Conservation (phyloP, 2,113 vertebrate genomes). For the Gasterosteus aculeatus region DNA sequence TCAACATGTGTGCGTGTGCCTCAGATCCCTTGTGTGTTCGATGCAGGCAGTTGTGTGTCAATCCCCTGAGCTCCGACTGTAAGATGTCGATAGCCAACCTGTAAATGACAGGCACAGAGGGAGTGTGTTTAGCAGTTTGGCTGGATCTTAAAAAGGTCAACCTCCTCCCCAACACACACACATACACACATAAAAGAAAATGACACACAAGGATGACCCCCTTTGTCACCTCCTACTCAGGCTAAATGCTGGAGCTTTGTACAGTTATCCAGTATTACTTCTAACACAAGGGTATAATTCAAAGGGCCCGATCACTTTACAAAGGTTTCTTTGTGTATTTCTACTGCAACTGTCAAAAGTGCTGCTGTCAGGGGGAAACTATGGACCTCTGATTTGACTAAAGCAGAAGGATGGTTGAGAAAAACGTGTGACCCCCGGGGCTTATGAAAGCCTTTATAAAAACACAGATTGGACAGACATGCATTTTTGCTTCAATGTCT, state of each 20-base stretch:
- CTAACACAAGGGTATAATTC: neutral
- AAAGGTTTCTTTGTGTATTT: neutral
- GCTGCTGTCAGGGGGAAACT: conserved; percentile 4
- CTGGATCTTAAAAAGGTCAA: conserved; percentile 84
- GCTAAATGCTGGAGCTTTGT: neutral
- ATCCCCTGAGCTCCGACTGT: conserved; percentile 69
- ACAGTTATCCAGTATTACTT: conserved; percentile 1
- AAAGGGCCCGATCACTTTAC: neutral
- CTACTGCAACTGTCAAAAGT: conserved; percentile 1
- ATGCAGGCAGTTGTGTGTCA: conserved; percentile 34
- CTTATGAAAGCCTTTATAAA: conserved; percentile 3
- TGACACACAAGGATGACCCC: conserved; percentile 18
- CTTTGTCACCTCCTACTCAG: conserved; percentile 29
- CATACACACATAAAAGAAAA: conserved; percentile 1
- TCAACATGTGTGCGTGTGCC: conserved; percentile 21
- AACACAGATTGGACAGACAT: conserved; percentile 14
- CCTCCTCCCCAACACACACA: conserved; percentile 13
- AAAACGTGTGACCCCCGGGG: neutral
- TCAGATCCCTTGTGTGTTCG: conserved; percentile 29
- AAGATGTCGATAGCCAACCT: conserved; percentile 79
- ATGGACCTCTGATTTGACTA: conserved; percentile 17
- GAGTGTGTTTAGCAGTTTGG: conserved; percentile 82
- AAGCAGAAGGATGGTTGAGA: conserved; percentile 23
- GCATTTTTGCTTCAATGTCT: neutral
- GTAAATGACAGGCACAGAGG: conserved; percentile 85